Evolutionary conservation across 2,113 vertebrate species (phyloP), one percentile per base, ranked within the genome.

Genomic region (Himantopus leucocephalus): DNA sequence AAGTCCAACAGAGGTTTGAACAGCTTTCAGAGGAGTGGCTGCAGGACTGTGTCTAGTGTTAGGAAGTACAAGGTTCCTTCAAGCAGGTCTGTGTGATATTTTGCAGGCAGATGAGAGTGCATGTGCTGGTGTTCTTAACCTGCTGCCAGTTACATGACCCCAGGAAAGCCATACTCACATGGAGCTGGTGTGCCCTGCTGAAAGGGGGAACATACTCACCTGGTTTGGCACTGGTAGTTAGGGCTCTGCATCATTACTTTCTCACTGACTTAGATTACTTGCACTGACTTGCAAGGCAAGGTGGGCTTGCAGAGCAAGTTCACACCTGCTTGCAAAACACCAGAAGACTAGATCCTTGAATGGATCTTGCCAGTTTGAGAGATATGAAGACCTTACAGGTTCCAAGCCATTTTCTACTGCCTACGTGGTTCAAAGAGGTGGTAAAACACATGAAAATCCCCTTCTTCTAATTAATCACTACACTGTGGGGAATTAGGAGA

Each of bases 151-250:
- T 80, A 30, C 48, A 7, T 19, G 58, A 62, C 10, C 63, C 14
- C 10, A 37, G 53, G 68, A 35, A 73, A 56, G 66, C 32, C 0
- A 0, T 23, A 15, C 19, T 10, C 21, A 1, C 2, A 4, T 0
- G 8, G 29, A 56, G 35, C 26, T 2, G 1, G 22, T 14, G 35
- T 47, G 45, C 43, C 1, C 0, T 77, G 68, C 32, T 73, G 64
- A 45, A 68, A 50, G 53, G n/a, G 34, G 23, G 23, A 80, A 58
- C 34, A 1, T 13, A 16, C 12, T 82, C n/a, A n/a, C 34, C 17
- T 62, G 78, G 5, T 52, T 86, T 2, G 1, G 43, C n/a, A 41
- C 37, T 3, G 0, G 45, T 23, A 60, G 37, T 41, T 56, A 35
- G 43, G 41, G 35, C 58, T 72, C 35, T 29, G 17, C 24, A 18